phyloP scores from a whole-genome alignment of 2,797 vertebrate genomes.

The Macroramphosus scolopax region DNA sequence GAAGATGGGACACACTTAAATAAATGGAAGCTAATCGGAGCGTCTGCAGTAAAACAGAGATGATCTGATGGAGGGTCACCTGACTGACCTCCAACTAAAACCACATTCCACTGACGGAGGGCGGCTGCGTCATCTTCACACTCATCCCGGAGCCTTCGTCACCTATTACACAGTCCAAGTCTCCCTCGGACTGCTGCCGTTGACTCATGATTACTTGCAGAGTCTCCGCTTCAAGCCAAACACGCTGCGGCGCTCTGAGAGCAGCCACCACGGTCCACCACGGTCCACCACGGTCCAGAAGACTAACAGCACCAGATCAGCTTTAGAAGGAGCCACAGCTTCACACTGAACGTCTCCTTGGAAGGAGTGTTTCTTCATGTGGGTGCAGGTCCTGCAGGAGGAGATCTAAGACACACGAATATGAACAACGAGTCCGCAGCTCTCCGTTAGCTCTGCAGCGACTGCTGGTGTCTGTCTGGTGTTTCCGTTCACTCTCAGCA shows the following conservation, averaged over 20 bases:
- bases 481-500: slow-evolving; percentile 49
- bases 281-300: too few species aligned
- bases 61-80: slow-evolving; percentile 9
- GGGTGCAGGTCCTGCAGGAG: slow-evolving; percentile 4
- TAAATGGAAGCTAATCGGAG: slow-evolving; percentile 1
- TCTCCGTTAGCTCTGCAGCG: slow-evolving; percentile 17
- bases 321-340: neutral
- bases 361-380: neutral
- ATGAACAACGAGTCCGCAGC: slow-evolving; percentile 8
- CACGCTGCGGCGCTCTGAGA: slow-evolving; percentile 28
- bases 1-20: too few species aligned
- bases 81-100: slow-evolving; percentile 41
- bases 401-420: slow-evolving; percentile 8
- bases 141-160: slow-evolving; percentile 39
- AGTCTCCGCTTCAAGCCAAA: slow-evolving; percentile 37
- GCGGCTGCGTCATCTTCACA: slow-evolving; percentile 30
- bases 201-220: slow-evolving; percentile 50
- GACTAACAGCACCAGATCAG: neutral
- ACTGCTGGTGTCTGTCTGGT: slow-evolving; percentile 27
- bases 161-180: slow-evolving; percentile 29
- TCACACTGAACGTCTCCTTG: neutral
- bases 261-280: too few species aligned
- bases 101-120: slow-evolving; percentile 38
- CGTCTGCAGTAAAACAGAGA: slow-evolving; percentile 6
- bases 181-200: slow-evolving; percentile 16